Evolutionary conservation across 2,797 vertebrate species (phyloP).

Genomic region (Tarsius wallacei): DNA sequence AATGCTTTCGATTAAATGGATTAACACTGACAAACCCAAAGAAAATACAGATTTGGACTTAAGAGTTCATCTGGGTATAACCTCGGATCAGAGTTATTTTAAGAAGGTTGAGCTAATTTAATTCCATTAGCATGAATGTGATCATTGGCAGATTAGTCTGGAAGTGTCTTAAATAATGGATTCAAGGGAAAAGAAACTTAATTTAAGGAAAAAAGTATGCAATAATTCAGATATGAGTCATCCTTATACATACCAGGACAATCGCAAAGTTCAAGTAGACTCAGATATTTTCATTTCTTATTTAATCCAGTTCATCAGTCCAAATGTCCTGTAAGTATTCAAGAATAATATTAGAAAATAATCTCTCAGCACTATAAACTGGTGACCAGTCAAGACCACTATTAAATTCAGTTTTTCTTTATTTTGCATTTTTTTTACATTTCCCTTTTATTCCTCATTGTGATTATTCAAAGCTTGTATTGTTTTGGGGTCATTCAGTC

Average conservation of each 20-base stretch:
- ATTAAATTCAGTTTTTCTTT: neutral
- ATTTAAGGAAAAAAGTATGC: neutral
- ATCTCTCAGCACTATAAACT: neutral
- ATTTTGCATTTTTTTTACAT: constrained; percentile 12
- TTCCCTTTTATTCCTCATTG: neutral
- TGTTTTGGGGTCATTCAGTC: constrained; percentile 56
- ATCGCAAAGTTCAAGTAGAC: constrained; percentile 5
- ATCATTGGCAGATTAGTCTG: neutral
- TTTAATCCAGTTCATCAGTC: neutral
- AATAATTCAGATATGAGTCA: neutral
- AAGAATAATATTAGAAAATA: neutral
- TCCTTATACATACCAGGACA: neutral
- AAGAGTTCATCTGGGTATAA: neutral
- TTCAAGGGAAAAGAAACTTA: neutral
- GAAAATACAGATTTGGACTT: neutral
- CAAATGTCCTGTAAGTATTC: neutral
- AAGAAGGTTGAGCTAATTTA: neutral
- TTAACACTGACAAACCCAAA: neutral
- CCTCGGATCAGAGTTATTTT: neutral
- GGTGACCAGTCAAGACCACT: neutral
- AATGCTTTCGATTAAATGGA: constrained; percentile 23
- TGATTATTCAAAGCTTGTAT: constrained; percentile 15
- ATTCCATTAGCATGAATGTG: neutral
- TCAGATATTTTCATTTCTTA: neutral
- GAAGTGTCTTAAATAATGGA: neutral